Evolutionary conservation across 2,113 vertebrate species (phyloP).

Genomic region (Nanger granti): DNA sequence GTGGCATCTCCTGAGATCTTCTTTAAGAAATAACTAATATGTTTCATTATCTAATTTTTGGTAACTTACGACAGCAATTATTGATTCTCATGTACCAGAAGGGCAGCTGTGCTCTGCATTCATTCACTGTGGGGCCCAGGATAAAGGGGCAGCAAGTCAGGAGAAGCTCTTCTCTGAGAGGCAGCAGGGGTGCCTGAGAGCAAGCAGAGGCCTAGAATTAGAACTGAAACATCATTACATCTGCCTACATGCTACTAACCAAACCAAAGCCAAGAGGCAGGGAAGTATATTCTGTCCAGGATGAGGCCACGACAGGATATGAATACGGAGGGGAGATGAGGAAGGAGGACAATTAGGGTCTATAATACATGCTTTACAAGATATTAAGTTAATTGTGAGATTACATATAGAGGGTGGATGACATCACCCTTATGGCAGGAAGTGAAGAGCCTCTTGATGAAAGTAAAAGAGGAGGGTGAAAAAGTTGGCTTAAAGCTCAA

Average conservation of each 20-base stretch:
- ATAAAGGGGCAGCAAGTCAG: not conserved
- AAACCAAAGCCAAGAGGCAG: not conserved
- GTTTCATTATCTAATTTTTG: not conserved
- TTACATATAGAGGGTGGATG: not conserved
- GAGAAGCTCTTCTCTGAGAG: not conserved
- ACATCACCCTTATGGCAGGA: not conserved
- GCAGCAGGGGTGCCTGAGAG: not conserved
- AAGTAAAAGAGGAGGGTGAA: not conserved
- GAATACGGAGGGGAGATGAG: accelerated
- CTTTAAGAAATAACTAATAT: not conserved
- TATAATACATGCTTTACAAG: not conserved
- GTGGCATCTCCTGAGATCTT: not conserved
- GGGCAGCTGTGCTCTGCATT: not conserved
- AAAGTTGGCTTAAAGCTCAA: not conserved
- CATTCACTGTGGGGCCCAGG: not conserved
- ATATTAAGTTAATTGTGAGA: not conserved
- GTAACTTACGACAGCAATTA: not conserved
- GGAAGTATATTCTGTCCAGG: not conserved
- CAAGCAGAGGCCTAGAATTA: not conserved
- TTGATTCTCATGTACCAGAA: not conserved
- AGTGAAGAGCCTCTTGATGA: not conserved
- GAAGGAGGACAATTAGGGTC: not conserved
- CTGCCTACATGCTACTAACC: not conserved
- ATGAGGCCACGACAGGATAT: not conserved
- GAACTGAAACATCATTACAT: not conserved